Evolutionary conservation across 2,797 vertebrate genomes (phyloP), one percentile per base, ranked within the genome.

Genomic region (Fundulus diaphanus): DNA sequence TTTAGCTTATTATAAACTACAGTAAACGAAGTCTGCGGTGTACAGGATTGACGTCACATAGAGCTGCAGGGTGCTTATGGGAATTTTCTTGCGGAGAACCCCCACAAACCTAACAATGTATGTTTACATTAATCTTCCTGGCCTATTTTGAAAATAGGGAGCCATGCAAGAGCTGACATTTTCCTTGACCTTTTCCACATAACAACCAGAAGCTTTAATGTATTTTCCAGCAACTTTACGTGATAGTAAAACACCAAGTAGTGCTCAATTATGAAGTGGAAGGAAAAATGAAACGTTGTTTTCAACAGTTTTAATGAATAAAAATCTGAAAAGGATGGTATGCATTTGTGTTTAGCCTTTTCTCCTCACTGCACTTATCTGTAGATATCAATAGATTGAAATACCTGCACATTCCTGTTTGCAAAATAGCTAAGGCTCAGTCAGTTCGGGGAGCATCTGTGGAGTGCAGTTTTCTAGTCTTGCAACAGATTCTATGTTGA

Each of bases 81-180:
- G 93, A 93, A 93, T 85, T 82, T 91, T 89, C 74, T 86, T 85
- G 77, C 24, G 59, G 59, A 63, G 37, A 63, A 63, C 13, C 59
- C 76, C 78, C 78, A 82, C 70, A 86, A 85, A 85, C 91, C 71
- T 87, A 63, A 88, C 82, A 87, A 84, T 74, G 85, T 82, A 89
- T 91, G 89, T 89, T 95, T 93, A 85, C 84, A 89, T 94, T 94
- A 72, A 76, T 37, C 33, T 20, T 87, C 76, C 44, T 20, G 85
- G 87, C 54, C 77, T 84, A 85, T 85, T 83, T 85, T 84, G 85
- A 77, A 89, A 92, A 90, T 76, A 51, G 67, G 51, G 71, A 83
- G 49, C 49, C 22, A 22, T 22, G 20, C 49, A 51, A 22, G 3
- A 51, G 49, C 22, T 37, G 20, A 5, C 33, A 37, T 37, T 63